Conservation (phyloP, 2,888 invertebrate species). For the Caenorhabditis virilis region DNA sequence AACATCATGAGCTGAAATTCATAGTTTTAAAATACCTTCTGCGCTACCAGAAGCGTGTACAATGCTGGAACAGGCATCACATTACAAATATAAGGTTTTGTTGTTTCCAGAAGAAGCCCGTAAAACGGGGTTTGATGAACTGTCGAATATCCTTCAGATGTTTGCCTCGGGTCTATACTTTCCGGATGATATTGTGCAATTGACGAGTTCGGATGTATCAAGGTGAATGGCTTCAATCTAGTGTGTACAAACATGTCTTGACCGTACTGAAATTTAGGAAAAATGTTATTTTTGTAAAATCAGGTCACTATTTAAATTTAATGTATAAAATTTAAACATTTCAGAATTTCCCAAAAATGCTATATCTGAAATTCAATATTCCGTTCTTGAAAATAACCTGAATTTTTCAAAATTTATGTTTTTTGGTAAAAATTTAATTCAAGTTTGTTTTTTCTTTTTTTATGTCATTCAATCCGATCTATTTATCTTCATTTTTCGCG, state of each 20-base stretch:
- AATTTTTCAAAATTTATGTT: too few relatives aligned
- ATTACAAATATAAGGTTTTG: constrained; percentile 59
- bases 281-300: too few relatives aligned
- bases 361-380: too few relatives aligned
- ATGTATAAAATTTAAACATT: too few relatives aligned
- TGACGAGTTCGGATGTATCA: constrained; percentile 62
- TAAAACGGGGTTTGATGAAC: constrained; percentile 57
- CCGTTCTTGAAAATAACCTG: too few relatives aligned
- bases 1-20: neutral
- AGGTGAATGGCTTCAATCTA: constrained; percentile 56
- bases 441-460: too few relatives aligned
- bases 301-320: too few relatives aligned
- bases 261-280: constrained; percentile 45
- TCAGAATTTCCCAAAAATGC: too few relatives aligned
- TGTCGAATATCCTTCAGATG: constrained; percentile 27
- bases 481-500: too few relatives aligned
- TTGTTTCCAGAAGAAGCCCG: constrained; percentile 63
- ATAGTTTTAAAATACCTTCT: constrained; percentile 32
- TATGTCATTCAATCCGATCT: too few relatives aligned
- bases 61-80: constrained; percentile 51
- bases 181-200: constrained; percentile 58
- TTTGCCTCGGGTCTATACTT: constrained; percentile 39
- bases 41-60: constrained; percentile 41
- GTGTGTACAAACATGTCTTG: constrained; percentile 64
- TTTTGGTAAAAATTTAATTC: too few relatives aligned